Evolutionary conservation across 92 coral and sea anemone genomes (phyloP), one percentile per base, ranked within the genome.

Genomic region (Blastomussa wellsi): DNA sequence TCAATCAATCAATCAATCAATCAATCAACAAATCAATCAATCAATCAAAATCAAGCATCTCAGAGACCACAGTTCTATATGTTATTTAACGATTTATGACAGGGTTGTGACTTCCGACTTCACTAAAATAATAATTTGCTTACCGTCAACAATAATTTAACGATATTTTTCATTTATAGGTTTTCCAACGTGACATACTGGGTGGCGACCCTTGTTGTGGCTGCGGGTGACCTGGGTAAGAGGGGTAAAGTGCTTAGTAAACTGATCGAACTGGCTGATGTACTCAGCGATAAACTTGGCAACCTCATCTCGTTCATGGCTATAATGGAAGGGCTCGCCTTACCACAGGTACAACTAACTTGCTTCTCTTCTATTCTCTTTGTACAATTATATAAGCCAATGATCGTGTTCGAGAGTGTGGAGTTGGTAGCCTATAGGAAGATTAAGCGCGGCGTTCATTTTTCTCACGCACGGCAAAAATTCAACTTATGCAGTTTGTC

Each of bases 241-340:
- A 80, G 99, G 41, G 88, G 90, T 57, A 89, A 88, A 70, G 92
- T 95, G 48, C 87, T 97, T 38, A 90, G 92, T 22, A 91, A 93
- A 71, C 92, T 97, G 67, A 97, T 97, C 37, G 97, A 95, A 73
- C 85, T 97, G 67, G 99, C 99, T 24, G 98, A 97, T 49, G 89
- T 92, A 12, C 79, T 97, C 87, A 90, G 98, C 86, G 92, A 89
- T 88, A 91, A 92, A 78, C 98, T 86, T 53, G 99, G 99, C 26
- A 97, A 97, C 83, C 91, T 97, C 64, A 84, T 93, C 59, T 90
- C 98, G n/a, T 97, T 97, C 62, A 97, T 97, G 99, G 99, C 99
- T 24, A 77, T 97, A 67, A 94, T 97, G 92, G 99, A 97, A 66
- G 99, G 99, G 60, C 97, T 97, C 24, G 90, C 95, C 36, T 83